Conservation (phyloP, 92 coral and sea anemone genomes). For the Pocillopora meandrina region DNA sequence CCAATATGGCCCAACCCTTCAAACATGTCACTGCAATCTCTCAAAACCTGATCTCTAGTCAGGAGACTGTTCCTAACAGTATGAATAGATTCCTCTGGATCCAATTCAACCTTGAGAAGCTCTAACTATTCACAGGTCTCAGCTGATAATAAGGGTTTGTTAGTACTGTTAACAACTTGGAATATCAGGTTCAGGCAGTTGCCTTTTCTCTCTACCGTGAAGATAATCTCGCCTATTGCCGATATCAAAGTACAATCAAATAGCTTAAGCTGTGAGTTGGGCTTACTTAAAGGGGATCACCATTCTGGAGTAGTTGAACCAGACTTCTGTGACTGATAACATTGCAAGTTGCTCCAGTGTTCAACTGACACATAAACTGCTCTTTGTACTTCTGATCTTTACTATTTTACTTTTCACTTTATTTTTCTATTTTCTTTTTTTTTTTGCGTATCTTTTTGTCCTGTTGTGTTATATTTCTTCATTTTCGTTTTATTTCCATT, state of each 20-base stretch:
- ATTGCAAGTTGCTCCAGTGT: constrained; percentile 42
- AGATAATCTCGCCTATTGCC: too few relatives aligned
- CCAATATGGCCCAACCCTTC: constrained; percentile 64
- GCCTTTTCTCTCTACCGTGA: too few relatives aligned
- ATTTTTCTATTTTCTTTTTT: too few relatives aligned
- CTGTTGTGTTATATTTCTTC: too few relatives aligned
- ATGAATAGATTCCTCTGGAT: constrained; percentile 14
- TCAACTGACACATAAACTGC: neutral
- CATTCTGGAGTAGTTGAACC: neutral
- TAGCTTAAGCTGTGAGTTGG: too few relatives aligned
- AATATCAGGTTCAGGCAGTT: neutral
- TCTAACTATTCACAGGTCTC: constrained; percentile 38
- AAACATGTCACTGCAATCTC: constrained; percentile 49
- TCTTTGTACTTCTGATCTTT: constrained; percentile 2
- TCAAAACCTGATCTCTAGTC: constrained; percentile 32
- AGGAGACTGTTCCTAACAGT: constrained; percentile 11
- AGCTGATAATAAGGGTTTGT: constrained; percentile 41
- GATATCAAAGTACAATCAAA: too few relatives aligned
- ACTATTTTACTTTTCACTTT: too few relatives aligned
- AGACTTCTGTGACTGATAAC: constrained; percentile 32
- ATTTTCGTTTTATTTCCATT: too few relatives aligned
- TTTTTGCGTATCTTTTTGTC: too few relatives aligned
- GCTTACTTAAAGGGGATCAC: too few relatives aligned
- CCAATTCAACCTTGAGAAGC: constrained; percentile 9
- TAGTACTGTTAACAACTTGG: constrained; percentile 26